Base-by-base conservation (phyloP, 2,888 invertebrate genomes). In the Drosophila percnosoma region DNA sequence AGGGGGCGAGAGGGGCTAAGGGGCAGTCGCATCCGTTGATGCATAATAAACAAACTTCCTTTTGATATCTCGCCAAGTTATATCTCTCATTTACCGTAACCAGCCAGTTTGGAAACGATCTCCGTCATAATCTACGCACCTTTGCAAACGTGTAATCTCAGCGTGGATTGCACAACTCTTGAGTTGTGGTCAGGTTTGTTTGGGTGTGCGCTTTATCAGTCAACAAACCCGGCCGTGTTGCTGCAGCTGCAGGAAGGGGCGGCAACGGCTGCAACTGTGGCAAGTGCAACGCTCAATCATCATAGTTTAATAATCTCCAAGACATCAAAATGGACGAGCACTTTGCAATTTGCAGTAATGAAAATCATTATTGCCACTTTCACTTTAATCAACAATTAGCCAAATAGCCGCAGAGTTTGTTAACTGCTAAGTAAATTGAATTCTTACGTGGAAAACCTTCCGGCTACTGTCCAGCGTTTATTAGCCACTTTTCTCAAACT, bases 251-350 rank as follows among this genome's bases (percentile, higher is more conserved):
- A 54, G 21, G 31, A 15, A 34, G 40, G 42, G 78, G 59, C 45
- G 73, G 49, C 36, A 52, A 31, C 34, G 13, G 29, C 27, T 10
- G 45, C 31, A 58, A 38, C 34, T 27, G 24, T 57, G 29, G 24
- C 48, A 58, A 69, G 68, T 68, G 68, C 55, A 55, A 68, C 38
- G 67, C 38, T 34, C 49, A 34, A 48, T 68, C 68, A 55, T 24
- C 33, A 45, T 33, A n/a, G 40, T 63, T 83, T 68, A 73, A 79
- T 82, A 82, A 78, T 72, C 83, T 66, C 61, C 15, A 48, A 27
- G 49, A 62, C 73, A 77, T 72, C 21, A 70, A 82, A 83, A 83
- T 80, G 82, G 78, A 83, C 86, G 83, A 83, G 53, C 73, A 60
- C 82, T 82, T 80, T 54, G 24, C 52, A 54, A 40, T 45, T n/a